Evolutionary conservation across 2,113 vertebrate species (phyloP).

Genomic region (Butastur rufipennis): DNA sequence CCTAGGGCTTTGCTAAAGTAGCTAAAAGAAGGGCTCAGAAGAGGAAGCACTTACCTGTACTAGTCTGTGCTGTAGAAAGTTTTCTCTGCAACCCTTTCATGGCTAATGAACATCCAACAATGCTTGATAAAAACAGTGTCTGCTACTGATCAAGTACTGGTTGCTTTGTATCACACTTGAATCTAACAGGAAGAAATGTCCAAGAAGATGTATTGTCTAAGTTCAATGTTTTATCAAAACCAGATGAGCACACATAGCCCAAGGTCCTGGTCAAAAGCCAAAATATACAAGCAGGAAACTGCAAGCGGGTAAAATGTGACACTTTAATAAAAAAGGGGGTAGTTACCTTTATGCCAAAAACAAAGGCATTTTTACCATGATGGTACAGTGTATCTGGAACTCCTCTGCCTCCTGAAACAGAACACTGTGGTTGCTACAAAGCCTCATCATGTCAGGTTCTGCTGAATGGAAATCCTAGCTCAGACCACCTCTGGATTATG

Average conservation of each 20-base stretch:
- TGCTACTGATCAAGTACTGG: slow-evolving; percentile 56
- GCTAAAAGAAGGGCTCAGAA: not conserved
- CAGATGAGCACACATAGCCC: slow-evolving; percentile 55
- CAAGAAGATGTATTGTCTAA: slow-evolving; percentile 63
- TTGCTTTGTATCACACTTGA: slow-evolving; percentile 48
- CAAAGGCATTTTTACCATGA: not conserved
- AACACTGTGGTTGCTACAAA: not conserved
- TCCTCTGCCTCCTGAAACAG: not conserved
- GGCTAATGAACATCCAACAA: slow-evolving; percentile 17
- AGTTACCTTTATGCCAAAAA: not conserved
- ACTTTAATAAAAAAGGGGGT: not conserved
- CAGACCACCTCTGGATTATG: not conserved
- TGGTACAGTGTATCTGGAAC: not conserved
- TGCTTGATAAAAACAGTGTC: slow-evolving; percentile 20
- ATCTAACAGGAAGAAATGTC: slow-evolving; percentile 64
- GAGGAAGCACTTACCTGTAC: not conserved
- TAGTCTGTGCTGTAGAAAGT: not conserved
- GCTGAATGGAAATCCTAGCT: not conserved
- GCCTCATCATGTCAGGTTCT: not conserved
- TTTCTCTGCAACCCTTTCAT: not conserved
- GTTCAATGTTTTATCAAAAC: slow-evolving; percentile 59
- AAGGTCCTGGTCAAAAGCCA: slow-evolving; percentile 45
- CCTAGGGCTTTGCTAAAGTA: not conserved
- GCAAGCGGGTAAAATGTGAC: slow-evolving; percentile 60
- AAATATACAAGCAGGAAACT: slow-evolving; percentile 65